Conservation (phyloP, 37 sponge, comb jelly and placozoan genomes). For the Petrosia ficiformis region DNA sequence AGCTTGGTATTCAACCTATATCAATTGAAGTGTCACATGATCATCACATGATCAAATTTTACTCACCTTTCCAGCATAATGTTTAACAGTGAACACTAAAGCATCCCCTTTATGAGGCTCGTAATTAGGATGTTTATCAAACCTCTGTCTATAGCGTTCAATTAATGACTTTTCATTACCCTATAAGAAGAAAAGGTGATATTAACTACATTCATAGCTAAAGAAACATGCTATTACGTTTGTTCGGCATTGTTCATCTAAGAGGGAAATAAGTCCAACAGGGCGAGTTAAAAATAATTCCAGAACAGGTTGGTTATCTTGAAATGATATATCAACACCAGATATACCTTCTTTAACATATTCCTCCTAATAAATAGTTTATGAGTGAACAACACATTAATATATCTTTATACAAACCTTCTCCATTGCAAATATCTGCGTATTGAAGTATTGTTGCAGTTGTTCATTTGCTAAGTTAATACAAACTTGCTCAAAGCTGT, state of each 20-base stretch:
- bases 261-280: constrained; percentile 68
- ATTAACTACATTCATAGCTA: not conserved
- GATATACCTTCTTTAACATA: constrained; percentile 69
- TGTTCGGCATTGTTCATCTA: constrained; percentile 76
- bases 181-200: constrained; percentile 10
- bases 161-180: constrained; percentile 65
- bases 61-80: constrained; percentile 80
- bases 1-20: constrained; percentile 52
- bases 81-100: constrained; percentile 55
- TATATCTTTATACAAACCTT: constrained; percentile 36
- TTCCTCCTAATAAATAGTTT: no score
- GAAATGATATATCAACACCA: constrained; percentile 51
- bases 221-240: constrained; percentile 32
- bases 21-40: not conserved
- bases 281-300: constrained; percentile 66
- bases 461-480: constrained; percentile 94
- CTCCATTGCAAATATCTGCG: constrained; percentile 83
- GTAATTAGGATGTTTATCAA: constrained; percentile 31
- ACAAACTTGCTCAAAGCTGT: constrained; percentile 85
- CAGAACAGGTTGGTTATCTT: constrained; percentile 67
- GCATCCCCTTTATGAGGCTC: constrained; percentile 55
- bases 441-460: constrained; percentile 85
- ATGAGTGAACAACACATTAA: not conserved
- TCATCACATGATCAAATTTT: no score
- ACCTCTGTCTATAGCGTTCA: constrained; percentile 48